phyloP scores from a whole-genome alignment of 2,113 vertebrate species.

The Girardinichthys multiradiatus region DNA sequence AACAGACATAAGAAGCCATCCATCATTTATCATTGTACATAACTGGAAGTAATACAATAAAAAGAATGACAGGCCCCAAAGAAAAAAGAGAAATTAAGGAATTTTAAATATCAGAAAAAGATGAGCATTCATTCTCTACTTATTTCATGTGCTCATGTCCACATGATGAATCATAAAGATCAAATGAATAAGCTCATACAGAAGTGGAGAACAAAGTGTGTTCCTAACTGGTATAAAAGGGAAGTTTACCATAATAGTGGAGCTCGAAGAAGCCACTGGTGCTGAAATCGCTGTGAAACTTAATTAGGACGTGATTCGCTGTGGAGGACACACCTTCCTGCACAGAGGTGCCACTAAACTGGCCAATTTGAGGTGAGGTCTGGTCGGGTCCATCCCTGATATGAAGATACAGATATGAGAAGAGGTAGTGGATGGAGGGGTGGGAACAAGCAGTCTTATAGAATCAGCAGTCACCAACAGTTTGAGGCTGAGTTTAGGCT shows the following conservation, averaged over 20 bases:
- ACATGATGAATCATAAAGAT: background rate
- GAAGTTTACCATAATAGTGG: slow-evolving; percentile 74
- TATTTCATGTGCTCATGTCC: slow-evolving; percentile 5
- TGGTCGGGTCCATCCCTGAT: slow-evolving; percentile 81
- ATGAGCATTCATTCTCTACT: slow-evolving; percentile 4
- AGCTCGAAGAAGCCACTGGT: slow-evolving; percentile 82
- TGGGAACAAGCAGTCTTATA: slow-evolving; percentile 4
- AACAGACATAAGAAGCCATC: slow-evolving; percentile 35
- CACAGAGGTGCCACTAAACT: slow-evolving; percentile 75
- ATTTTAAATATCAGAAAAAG: background rate
- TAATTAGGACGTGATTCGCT: slow-evolving; percentile 81
- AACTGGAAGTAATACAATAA: slow-evolving; percentile 24
- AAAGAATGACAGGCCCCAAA: slow-evolving; percentile 28
- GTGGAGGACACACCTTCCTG: slow-evolving; percentile 77
- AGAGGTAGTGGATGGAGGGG: background rate
- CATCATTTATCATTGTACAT: slow-evolving; percentile 49
- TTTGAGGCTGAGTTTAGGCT: slow-evolving; percentile 39
- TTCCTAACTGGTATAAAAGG: slow-evolving; percentile 23
- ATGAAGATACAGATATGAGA: background rate
- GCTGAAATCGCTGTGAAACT: slow-evolving; percentile 84
- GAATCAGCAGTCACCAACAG: slow-evolving; percentile 15
- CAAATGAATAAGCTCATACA: slow-evolving; percentile 39
- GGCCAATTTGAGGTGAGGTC: slow-evolving; percentile 78
- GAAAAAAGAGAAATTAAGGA: slow-evolving; percentile 17
- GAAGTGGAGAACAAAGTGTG: slow-evolving; percentile 11